These are phyloP conservation scores for Drosophila neotestacea DNA, from an alignment of 2,888 invertebrate species.

Conservation along the genomic window DNA sequence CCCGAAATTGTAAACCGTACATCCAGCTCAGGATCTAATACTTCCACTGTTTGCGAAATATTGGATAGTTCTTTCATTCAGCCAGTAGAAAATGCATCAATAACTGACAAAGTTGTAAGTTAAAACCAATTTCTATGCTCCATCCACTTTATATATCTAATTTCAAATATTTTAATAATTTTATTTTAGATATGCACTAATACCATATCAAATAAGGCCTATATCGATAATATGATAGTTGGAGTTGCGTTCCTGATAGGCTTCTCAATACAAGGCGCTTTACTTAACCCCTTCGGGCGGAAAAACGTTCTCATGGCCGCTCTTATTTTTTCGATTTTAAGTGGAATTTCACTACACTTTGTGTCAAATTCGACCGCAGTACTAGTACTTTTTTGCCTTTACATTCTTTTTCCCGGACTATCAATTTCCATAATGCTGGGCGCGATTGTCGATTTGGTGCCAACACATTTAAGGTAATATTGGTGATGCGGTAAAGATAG, in stretches of 20 bases:
- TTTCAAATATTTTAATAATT: background rate
- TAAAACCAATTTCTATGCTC: background rate
- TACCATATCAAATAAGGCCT: constrained; percentile 75
- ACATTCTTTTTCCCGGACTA: constrained; percentile 79
- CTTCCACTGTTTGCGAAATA: constrained; percentile 72
- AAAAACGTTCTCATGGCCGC: constrained; percentile 76
- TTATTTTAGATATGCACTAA: constrained; percentile 76
- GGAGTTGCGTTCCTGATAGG: constrained; percentile 82
- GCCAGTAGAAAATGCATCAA: constrained; percentile 22
- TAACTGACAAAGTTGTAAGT: constrained; percentile 42
- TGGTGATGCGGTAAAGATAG: background rate
- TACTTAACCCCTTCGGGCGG: constrained; percentile 82
- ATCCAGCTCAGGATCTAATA: constrained; percentile 41
- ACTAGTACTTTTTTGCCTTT: constrained; percentile 80
- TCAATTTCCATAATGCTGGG: constrained; percentile 81
- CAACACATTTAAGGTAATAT: constrained; percentile 77
- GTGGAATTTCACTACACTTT: constrained; percentile 79
- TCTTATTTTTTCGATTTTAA: constrained; percentile 66
- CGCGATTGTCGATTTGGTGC: constrained; percentile 80
- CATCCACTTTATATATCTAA: background rate
- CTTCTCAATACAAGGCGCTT: constrained; percentile 77
- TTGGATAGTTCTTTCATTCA: constrained; percentile 59
- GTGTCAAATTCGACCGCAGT: constrained; percentile 71
- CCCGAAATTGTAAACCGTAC: constrained; percentile 84
- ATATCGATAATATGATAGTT: constrained; percentile 80